Percentiles rank a stretch among this genome's conserved stretches.
phyloP scores from a whole-genome alignment of 2,797 vertebrate genomes.

The Muraenolepis orangiensis region DNA sequence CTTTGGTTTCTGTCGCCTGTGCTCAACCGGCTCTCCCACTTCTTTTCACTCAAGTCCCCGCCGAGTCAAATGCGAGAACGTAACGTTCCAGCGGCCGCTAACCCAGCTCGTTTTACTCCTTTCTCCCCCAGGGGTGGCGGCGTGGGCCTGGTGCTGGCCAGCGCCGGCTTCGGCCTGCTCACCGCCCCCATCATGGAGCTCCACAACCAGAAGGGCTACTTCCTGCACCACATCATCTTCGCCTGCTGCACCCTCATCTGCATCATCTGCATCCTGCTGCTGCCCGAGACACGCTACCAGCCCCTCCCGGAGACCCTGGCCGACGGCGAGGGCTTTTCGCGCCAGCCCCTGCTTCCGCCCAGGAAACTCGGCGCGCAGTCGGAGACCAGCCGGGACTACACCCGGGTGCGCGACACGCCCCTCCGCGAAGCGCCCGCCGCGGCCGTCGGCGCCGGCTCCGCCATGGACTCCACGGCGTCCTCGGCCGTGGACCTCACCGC shows the following conservation, averaged over 20 bases:
- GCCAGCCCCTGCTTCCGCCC: conserved; percentile 84
- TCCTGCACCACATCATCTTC: conserved; percentile 96
- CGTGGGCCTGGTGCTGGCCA: conserved; percentile 90
- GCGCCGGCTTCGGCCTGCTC: conserved; percentile 92
- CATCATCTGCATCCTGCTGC: conserved; percentile 96
- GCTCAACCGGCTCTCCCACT: neutral
- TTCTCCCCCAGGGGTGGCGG: conserved; percentile 81
- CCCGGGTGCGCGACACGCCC: conserved; percentile 79
- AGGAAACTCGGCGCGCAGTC: conserved; percentile 81
- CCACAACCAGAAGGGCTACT: conserved; percentile 98
- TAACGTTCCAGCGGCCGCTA: neutral
- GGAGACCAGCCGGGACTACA: conserved; percentile 88
- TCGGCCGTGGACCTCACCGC: conserved; percentile 63
- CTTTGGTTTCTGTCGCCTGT: neutral
- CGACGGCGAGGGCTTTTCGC: conserved; percentile 86
- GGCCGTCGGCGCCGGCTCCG: conserved; percentile 72
- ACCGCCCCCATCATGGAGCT: conserved; percentile 97
- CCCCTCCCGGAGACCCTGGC: conserved; percentile 88
- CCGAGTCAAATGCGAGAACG: neutral
- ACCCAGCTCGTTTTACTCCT: conserved; percentile 6
- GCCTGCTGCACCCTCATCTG: conserved; percentile 98
- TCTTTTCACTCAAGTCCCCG: neutral
- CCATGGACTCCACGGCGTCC: conserved; percentile 83
- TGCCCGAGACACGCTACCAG: conserved; percentile 89
- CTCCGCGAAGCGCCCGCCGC: conserved; percentile 68